Evolutionary conservation across 2,113 vertebrate species (phyloP).

Genomic region (Cheilinus undulatus): DNA sequence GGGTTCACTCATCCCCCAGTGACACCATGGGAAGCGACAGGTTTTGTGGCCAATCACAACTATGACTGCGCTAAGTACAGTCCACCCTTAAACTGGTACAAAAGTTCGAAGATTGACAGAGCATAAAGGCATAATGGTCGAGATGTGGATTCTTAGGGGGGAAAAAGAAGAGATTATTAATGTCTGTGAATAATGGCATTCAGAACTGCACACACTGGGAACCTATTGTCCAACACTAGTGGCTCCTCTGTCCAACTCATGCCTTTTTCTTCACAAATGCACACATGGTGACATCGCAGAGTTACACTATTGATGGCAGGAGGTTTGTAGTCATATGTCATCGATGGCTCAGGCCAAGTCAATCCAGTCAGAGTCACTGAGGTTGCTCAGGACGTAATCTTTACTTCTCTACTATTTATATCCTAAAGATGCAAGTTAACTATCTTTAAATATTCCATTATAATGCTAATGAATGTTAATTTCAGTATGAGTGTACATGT

Average conservation of each 20-base stretch:
- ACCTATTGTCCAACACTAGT: slow-evolving; percentile 75
- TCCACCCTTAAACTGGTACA: slow-evolving; percentile 67
- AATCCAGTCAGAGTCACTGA: slow-evolving; percentile 33
- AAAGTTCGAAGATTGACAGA: slow-evolving; percentile 55
- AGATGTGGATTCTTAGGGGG: slow-evolving; percentile 47
- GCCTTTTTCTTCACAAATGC: slow-evolving; percentile 61
- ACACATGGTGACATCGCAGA: slow-evolving; percentile 79
- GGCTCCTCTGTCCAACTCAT: slow-evolving; percentile 71
- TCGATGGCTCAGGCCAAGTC: slow-evolving; percentile 62
- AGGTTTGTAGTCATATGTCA: slow-evolving; percentile 72
- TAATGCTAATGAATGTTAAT: background rate
- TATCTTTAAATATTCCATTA: background rate
- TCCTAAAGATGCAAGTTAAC: background rate
- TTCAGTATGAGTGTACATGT: background rate
- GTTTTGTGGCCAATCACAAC: slow-evolving; percentile 49
- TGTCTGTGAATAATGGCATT: slow-evolving; percentile 82
- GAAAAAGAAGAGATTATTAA: slow-evolving; percentile 77
- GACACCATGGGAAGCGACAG: slow-evolving; percentile 23
- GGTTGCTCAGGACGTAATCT: slow-evolving; percentile 17
- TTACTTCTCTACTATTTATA: slow-evolving; percentile 7
- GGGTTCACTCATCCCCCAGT: slow-evolving; percentile 46
- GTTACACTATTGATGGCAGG: slow-evolving; percentile 72
- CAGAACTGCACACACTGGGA: slow-evolving; percentile 74
- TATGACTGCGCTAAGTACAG: slow-evolving; percentile 54
- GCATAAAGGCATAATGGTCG: slow-evolving; percentile 61